Base-by-base conservation (phyloP, 2,113 vertebrate genomes). In the Anoura caudifer region DNA sequence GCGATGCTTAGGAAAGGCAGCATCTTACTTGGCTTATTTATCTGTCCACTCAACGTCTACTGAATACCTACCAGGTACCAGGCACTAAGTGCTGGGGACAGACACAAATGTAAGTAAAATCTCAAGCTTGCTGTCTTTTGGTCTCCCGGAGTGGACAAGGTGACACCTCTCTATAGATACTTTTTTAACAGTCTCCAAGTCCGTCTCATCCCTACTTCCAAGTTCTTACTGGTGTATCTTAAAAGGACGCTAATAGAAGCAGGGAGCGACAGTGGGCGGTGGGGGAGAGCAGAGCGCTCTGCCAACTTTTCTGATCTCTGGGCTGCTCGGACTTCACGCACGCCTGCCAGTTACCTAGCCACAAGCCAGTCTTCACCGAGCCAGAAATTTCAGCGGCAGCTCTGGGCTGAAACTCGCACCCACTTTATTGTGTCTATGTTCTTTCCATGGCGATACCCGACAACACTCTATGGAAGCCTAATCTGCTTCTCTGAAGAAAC, bases 321-420 rank as follows among this genome's bases (percentile, higher is more conserved):
- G 54, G 38, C 77, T 76, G 81, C 50, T 10, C 61, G 91, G 93
- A 95, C 85, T 73, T 94, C 93, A 97, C 94, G 90, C 87, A 72
- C 19, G 90, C 93, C 77, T 59, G 77, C 85, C 90, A 96, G 94
- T 82, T 82, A 94, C 75, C 91, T 79, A 82, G 93, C 91, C 95
- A 96, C 76, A 91, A 81, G 91, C 86, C 85, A 96, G 85, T 93
- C 95, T 92, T 86, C 72, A 38, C 2, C 36, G 82, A 96, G 89
- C 95, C 91, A 97, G 94, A 94, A 94, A 91, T 84, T 61, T 91
- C 87, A 73, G 91, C 22, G 16, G 77, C 73, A 79, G 82, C 56
- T 75, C 84, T n/a, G 24, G 61, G 81, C 19, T 96, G 85, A 92
- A 87, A 91, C 50, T 56, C 69, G 92, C 43, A 76, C 92, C 90